Evolutionary conservation across 1,140 invertebrate genomes (phyloP).

Genomic region (Eriosoma lanigerum): DNA sequence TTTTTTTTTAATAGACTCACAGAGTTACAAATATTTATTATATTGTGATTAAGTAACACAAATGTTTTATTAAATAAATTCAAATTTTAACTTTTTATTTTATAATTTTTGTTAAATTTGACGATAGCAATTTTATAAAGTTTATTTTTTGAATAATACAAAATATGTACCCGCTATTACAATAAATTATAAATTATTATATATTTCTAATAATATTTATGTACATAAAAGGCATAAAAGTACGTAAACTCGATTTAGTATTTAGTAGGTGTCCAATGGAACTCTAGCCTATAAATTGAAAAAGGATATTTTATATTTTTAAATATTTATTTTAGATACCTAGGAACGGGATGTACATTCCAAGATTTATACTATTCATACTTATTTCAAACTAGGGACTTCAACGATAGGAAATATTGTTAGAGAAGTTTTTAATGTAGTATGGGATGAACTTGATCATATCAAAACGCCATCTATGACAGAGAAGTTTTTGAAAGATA

Average conservation of each 20-base stretch:
- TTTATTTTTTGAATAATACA: no score
- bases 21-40: no score
- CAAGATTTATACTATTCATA: constrained; percentile 54
- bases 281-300: not conserved
- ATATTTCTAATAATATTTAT: not conserved
- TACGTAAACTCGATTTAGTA: not conserved
- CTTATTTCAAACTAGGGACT: constrained; percentile 53
- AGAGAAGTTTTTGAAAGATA: constrained; percentile 49
- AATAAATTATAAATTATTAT: no score
- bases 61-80: no score
- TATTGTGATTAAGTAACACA: no score
- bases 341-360: constrained; percentile 54
- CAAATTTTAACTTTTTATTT: no score
- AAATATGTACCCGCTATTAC: no score
- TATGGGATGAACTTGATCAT: constrained; percentile 53
- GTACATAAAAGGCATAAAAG: not conserved
- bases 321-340: constrained; percentile 52
- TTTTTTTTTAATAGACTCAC: no score
- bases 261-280: not conserved
- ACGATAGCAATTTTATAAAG: no score
- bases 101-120: no score
- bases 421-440: constrained; percentile 52
- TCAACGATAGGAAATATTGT: constrained; percentile 55
- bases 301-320: not conserved
- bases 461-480: constrained; percentile 52